Conservation (phyloP, 37 sponge, comb jelly and placozoan genomes). For the Diacarnus erythraeanus region DNA sequence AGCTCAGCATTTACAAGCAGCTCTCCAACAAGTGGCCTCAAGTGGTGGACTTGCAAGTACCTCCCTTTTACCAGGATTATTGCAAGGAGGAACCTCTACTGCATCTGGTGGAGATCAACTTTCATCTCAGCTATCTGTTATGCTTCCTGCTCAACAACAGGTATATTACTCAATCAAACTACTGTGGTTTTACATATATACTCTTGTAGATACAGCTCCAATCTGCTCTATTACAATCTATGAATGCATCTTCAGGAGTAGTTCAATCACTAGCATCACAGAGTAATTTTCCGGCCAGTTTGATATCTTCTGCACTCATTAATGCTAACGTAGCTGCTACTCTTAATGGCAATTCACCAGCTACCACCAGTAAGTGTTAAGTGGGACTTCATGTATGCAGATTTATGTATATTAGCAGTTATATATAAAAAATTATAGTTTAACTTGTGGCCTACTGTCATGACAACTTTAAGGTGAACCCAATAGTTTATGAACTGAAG, state of each 20-base stretch:
- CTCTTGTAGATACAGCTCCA: conserved; percentile 20
- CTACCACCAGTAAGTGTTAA: neutral
- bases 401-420: no score
- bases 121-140: conserved; percentile 35
- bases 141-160: conserved; percentile 43
- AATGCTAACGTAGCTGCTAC: conserved; percentile 34
- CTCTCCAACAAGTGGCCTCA: conserved; percentile 25
- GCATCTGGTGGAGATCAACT: conserved; percentile 10
- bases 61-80: conserved; percentile 40
- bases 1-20: conserved; percentile 41
- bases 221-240: conserved; percentile 1
- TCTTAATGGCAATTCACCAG: neutral
- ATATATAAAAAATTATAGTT: no score
- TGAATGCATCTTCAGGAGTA: conserved; percentile 6
- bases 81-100: conserved; percentile 29
- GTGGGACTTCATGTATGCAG: neutral
- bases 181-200: neutral
- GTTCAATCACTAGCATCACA: conserved; percentile 63
- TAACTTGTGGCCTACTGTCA: no score
- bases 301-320: conserved; percentile 69
- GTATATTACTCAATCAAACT: neutral
- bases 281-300: conserved; percentile 43
- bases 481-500: no score
- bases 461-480: no score
- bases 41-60: conserved; percentile 30